Conservation (phyloP, 2,888 invertebrate species). For the Drosophila histrio region DNA sequence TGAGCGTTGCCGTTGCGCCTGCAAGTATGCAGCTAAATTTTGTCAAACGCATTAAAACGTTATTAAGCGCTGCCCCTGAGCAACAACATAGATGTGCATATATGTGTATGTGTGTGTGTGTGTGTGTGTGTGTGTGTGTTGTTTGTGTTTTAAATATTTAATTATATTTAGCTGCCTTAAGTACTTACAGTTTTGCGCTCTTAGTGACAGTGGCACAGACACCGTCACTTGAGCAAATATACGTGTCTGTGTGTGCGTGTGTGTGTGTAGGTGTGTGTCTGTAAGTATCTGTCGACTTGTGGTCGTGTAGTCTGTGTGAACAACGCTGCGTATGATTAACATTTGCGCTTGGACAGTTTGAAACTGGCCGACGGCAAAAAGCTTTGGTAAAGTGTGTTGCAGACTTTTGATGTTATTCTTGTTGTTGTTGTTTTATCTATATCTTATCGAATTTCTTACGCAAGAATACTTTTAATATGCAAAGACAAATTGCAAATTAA, state of each 20-base stretch:
- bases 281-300: neutral
- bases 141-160: slow-evolving; percentile 73
- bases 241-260: neutral
- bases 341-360: slow-evolving; percentile 44
- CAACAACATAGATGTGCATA: slow-evolving; percentile 7
- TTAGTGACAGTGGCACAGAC: slow-evolving; percentile 58
- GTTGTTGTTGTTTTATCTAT: neutral
- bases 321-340: slow-evolving; percentile 64
- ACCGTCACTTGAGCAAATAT: slow-evolving; percentile 38
- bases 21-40: slow-evolving; percentile 72
- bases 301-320: slow-evolving; percentile 15
- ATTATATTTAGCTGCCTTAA: slow-evolving; percentile 79
- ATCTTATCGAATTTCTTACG: slow-evolving; percentile 54
- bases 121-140: slow-evolving; percentile 27
- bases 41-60: slow-evolving; percentile 75
- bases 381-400: slow-evolving; percentile 10
- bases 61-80: slow-evolving; percentile 61
- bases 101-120: slow-evolving; percentile 8
- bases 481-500: slow-evolving; percentile 57
- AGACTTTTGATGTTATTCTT: neutral
- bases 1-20: slow-evolving; percentile 71
- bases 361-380: slow-evolving; percentile 44
- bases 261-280: slow-evolving; percentile 7
- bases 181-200: slow-evolving; percentile 79
- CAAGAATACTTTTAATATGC: slow-evolving; percentile 53